Percentiles rank a stretch among this genome's conserved stretches.
These are phyloP conservation scores for Ladona fulva DNA, from an alignment of 1,140 invertebrate species.

Conservation along the genomic window DNA sequence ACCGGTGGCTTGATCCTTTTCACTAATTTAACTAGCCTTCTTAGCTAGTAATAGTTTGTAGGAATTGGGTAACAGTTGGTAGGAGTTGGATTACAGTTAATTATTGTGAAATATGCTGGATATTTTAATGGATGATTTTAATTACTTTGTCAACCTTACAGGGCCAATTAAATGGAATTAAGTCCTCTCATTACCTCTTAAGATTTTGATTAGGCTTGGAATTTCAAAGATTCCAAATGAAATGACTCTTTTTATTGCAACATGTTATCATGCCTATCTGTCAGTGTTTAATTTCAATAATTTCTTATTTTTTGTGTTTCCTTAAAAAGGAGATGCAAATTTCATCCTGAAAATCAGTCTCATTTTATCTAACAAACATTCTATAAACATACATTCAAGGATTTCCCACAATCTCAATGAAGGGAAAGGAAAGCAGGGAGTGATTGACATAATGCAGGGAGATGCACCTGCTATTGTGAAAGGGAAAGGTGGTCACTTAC, in stretches of 20 bases:
- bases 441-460: slow-evolving; percentile 64
- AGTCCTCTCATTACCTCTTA: too few species aligned
- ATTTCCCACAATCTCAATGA: slow-evolving; percentile 71
- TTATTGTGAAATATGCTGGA: too few species aligned
- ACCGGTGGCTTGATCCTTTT: too few species aligned
- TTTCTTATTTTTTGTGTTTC: background rate
- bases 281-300: background rate
- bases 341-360: background rate
- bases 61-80: too few species aligned
- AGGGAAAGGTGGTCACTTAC: slow-evolving; percentile 74
- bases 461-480: slow-evolving; percentile 56
- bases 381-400: slow-evolving; percentile 41
- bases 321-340: background rate
- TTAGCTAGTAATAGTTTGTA: too few species aligned
- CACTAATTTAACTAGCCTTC: too few species aligned
- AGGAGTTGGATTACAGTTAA: too few species aligned
- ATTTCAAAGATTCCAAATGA: background rate
- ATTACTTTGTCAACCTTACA: too few species aligned
- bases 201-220: too few species aligned
- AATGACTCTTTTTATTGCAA: slow-evolving; percentile 14
- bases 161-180: too few species aligned
- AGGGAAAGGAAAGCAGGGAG: slow-evolving; percentile 72
- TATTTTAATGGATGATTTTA: too few species aligned
- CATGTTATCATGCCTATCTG: background rate
- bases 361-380: background rate